Conservation (phyloP, 2,113 vertebrate genomes). For the Bungarus multicinctus region DNA sequence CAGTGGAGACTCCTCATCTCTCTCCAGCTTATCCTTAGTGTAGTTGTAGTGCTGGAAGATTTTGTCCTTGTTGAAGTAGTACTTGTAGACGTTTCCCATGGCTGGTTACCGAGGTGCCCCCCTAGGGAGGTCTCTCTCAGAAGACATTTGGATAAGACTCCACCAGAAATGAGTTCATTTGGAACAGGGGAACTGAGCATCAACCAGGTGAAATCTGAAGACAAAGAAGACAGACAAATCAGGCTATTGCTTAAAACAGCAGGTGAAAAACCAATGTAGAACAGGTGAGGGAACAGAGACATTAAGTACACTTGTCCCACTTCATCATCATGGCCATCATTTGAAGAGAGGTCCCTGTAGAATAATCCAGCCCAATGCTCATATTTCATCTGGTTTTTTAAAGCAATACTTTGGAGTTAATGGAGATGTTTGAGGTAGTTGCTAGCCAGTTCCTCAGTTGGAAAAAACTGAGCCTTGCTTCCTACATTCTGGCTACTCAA, state of each 20-base stretch:
- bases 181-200: background rate
- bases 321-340: background rate
- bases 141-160: constrained; percentile 32
- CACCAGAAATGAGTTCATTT: background rate
- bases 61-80: constrained; percentile 81
- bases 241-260: background rate
- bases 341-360: background rate
- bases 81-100: constrained; percentile 86
- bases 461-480: background rate
- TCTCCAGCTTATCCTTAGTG: constrained; percentile 67
- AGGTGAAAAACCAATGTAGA: background rate
- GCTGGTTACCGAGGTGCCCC: constrained; percentile 35
- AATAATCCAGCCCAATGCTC: background rate
- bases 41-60: constrained; percentile 80
- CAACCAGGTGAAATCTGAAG: background rate
- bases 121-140: constrained; percentile 24
- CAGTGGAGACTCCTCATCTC: constrained; percentile 32
- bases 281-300: no score
- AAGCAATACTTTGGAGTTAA: background rate
- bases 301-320: background rate
- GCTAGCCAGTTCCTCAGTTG: background rate
- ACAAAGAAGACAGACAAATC: background rate
- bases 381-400: background rate
- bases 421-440: background rate
- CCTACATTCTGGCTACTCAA: background rate